Evolutionary conservation across 2,113 vertebrate species (phyloP).

Genomic region (Melanostigma gelatinosum): DNA sequence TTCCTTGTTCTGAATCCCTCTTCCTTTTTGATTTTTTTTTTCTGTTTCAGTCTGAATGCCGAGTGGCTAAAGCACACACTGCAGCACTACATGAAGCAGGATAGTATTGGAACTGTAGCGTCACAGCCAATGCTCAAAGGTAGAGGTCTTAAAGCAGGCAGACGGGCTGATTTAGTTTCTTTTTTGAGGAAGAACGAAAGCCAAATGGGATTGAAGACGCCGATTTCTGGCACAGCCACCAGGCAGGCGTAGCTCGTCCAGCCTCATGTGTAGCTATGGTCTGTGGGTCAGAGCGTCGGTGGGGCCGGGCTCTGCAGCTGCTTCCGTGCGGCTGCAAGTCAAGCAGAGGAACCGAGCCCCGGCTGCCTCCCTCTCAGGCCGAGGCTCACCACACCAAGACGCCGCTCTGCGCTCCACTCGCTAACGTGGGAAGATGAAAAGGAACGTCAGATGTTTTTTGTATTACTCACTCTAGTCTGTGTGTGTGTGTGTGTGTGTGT

Average conservation of each 20-base stretch:
- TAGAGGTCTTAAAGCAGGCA: not conserved
- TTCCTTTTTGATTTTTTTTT: not conserved
- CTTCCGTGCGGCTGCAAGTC: slow-evolving; percentile 71
- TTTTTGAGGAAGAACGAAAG: slow-evolving; percentile 30
- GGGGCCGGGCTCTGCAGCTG: slow-evolving; percentile 71
- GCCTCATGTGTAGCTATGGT: slow-evolving; percentile 64
- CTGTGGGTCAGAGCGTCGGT: slow-evolving; percentile 65
- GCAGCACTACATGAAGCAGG: not conserved
- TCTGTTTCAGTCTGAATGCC: not conserved
- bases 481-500: slow-evolving; percentile 19
- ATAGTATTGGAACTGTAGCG: not conserved
- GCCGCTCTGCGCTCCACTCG: slow-evolving; percentile 44
- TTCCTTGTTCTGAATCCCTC: not conserved
- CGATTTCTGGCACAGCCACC: slow-evolving; percentile 43
- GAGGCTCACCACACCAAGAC: slow-evolving; percentile 72
- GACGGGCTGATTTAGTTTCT: not conserved
- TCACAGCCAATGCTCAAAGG: not conserved
- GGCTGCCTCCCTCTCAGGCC: slow-evolving; percentile 59
- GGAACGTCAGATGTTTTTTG: slow-evolving; percentile 72
- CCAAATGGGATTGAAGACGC: slow-evolving; percentile 18
- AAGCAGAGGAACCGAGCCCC: slow-evolving; percentile 55
- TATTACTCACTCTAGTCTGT: slow-evolving; percentile 62
- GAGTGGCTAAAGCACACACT: not conserved
- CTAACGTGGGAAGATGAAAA: slow-evolving; percentile 75
- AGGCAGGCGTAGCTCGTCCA: slow-evolving; percentile 60